Conservation (phyloP, 2,113 vertebrate species). For the Mystacornis crossleyi region DNA sequence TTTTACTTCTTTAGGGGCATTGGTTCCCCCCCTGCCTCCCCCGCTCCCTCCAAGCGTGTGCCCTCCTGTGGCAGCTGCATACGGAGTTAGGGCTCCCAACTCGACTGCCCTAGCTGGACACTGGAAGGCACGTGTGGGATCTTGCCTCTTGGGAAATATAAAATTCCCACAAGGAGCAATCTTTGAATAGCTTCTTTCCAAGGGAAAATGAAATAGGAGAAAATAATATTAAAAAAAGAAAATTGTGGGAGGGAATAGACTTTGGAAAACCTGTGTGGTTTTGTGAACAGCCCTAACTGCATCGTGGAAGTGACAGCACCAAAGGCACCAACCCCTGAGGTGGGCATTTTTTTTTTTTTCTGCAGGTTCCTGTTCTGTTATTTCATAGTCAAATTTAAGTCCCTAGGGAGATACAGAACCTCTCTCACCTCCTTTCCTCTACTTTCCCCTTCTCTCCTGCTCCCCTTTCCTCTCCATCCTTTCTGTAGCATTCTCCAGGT, state of each 20-base stretch:
- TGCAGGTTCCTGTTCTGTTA: not conserved
- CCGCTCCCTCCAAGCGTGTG: not conserved
- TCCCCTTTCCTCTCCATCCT: not conserved
- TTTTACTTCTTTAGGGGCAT: not conserved
- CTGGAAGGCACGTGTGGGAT: not conserved
- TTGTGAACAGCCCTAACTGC: not conserved
- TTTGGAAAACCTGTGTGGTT: not conserved
- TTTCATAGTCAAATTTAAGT: not conserved
- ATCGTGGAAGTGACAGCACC: not conserved
- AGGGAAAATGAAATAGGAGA: not conserved
- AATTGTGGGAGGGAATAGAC: accelerated
- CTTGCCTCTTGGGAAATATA: not conserved
- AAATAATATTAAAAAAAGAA: no score
- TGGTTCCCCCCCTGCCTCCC: not conserved
- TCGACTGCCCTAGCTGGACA: not conserved
- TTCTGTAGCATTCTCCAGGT: not conserved
- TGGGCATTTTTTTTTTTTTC: not conserved
- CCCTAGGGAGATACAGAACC: not conserved
- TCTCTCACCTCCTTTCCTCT: not conserved
- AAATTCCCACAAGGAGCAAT: not conserved
- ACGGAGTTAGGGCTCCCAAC: not conserved
- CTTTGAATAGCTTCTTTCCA: not conserved
- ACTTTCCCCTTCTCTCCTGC: not conserved
- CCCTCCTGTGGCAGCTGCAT: not conserved
- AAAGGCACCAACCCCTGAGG: not conserved